These are phyloP conservation scores for Actinernus sp. DNA, from an alignment of 92 coral and sea anemone genomes.

Conservation along the genomic window DNA sequence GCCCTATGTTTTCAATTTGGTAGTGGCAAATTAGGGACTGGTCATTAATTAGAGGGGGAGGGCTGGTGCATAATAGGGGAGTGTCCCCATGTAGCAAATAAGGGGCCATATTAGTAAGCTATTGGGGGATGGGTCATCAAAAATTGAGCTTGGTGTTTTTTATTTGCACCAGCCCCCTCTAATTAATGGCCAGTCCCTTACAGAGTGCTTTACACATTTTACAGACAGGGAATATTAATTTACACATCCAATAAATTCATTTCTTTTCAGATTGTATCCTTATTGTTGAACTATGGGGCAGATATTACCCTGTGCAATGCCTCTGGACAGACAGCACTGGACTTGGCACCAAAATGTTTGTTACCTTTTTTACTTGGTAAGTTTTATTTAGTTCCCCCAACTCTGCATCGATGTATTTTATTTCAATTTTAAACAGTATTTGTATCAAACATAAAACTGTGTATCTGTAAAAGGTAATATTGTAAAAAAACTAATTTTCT, in stretches of 20 bases:
- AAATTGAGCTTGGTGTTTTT: too few species aligned
- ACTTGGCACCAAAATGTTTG: conserved; percentile 58
- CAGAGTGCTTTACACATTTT: too few species aligned
- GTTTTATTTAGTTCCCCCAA: not conserved
- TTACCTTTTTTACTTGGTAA: conserved; percentile 69
- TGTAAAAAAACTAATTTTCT: not conserved
- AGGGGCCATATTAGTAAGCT: too few species aligned
- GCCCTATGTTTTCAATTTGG: too few species aligned
- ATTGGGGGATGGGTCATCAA: too few species aligned
- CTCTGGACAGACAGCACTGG: conserved; percentile 68
- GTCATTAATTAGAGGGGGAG: too few species aligned
- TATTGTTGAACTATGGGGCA: conserved; percentile 85
- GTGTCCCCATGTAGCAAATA: not conserved
- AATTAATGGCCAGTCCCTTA: too few species aligned
- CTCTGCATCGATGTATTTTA: not conserved
- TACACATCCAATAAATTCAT: not conserved
- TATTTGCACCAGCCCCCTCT: too few species aligned
- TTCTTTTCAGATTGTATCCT: conserved; percentile 51
- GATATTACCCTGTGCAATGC: conserved; percentile 78
- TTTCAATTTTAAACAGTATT: not conserved
- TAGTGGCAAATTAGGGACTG: too few species aligned
- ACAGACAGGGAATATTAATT: not conserved
- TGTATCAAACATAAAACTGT: not conserved
- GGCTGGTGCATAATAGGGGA: too few species aligned
- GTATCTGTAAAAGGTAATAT: not conserved